Percentiles rank a stretch among this genome's conserved stretches.
Conservation (phyloP, 2,888 invertebrate species). For the Euspilapteryx auroguttella region DNA sequence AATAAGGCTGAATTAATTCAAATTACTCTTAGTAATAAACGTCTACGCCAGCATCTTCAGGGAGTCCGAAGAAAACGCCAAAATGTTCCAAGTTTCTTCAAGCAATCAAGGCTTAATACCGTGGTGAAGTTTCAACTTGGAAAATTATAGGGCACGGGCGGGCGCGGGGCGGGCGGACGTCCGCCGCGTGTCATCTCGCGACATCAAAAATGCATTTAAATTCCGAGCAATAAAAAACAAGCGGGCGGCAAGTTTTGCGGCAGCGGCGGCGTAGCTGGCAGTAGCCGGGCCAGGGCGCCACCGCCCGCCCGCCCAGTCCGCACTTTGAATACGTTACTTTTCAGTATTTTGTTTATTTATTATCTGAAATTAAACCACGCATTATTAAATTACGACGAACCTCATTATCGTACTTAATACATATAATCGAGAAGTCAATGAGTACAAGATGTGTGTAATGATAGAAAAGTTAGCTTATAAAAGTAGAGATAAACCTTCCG, state of each 20-base stretch:
- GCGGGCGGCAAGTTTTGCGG: conserved; percentile 50
- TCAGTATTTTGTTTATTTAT: no score
- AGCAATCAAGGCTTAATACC: conserved; percentile 62
- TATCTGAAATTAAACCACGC: no score
- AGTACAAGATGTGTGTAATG: no score
- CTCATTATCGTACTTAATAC: no score
- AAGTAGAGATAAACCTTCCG: no score
- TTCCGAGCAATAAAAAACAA: conserved; percentile 61
- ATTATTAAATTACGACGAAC: no score
- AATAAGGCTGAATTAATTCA: conserved; percentile 43
- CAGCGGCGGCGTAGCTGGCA: no score
- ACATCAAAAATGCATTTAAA: conserved; percentile 65
- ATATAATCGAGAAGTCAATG: no score
- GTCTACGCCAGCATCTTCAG: conserved; percentile 50
- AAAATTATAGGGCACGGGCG: conserved; percentile 50
- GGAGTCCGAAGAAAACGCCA: conserved; percentile 57
- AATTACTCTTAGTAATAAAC: conserved; percentile 49
- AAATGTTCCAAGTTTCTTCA: conserved; percentile 60
- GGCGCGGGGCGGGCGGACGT: conserved; percentile 31
- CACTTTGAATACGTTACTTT: conserved; percentile 1
- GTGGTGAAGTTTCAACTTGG: conserved; percentile 60
- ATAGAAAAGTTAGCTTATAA: no score
- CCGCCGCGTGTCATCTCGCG: conserved; percentile 61
- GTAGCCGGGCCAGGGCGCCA: conserved; percentile 39
- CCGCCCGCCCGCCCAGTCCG: background rate